phyloP scores from a whole-genome alignment of 1,140 invertebrate genomes.

The Tachypleus tridentatus region DNA sequence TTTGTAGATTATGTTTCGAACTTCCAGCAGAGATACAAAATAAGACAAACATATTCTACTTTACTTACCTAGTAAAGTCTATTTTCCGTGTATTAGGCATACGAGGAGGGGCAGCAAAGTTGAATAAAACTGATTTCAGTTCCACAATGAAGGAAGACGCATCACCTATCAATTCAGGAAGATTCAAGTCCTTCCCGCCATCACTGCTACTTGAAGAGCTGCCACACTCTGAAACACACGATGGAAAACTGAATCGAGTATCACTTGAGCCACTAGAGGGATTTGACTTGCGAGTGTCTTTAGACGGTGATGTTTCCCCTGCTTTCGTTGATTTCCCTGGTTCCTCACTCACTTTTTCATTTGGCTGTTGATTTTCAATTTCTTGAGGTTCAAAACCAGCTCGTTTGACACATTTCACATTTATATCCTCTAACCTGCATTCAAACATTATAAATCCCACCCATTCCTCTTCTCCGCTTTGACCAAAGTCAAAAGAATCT shows the following conservation, averaged over 20 bases:
- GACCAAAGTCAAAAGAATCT: neutral
- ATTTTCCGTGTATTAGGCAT: constrained; percentile 89
- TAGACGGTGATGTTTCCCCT: constrained; percentile 14
- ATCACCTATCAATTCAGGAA: constrained; percentile 30
- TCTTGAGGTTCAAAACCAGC: constrained; percentile 33
- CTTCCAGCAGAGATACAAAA: no score
- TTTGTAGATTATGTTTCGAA: no score
- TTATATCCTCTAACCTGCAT: constrained; percentile 81
- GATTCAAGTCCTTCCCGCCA: neutral
- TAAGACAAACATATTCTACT: no score
- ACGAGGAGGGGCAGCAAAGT: constrained; percentile 89
- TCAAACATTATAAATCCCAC: constrained; percentile 96
- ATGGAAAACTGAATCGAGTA: constrained; percentile 18
- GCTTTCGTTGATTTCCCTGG: neutral
- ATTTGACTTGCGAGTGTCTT: constrained; percentile 8
- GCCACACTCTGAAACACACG: constrained; percentile 18
- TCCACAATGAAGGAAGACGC: constrained; percentile 49
- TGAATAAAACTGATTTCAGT: constrained; percentile 86
- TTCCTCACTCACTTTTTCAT: constrained; percentile 7
- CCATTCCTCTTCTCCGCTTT: constrained; percentile 46
- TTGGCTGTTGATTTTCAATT: constrained; percentile 32
- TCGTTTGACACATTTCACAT: constrained; percentile 61
- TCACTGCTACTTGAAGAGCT: constrained; percentile 11
- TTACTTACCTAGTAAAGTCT: constrained; percentile 67
- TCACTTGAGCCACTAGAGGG: constrained; percentile 12